phyloP scores from a whole-genome alignment of 2,888 invertebrate species.

The Peribatodes rhomboidaria region DNA sequence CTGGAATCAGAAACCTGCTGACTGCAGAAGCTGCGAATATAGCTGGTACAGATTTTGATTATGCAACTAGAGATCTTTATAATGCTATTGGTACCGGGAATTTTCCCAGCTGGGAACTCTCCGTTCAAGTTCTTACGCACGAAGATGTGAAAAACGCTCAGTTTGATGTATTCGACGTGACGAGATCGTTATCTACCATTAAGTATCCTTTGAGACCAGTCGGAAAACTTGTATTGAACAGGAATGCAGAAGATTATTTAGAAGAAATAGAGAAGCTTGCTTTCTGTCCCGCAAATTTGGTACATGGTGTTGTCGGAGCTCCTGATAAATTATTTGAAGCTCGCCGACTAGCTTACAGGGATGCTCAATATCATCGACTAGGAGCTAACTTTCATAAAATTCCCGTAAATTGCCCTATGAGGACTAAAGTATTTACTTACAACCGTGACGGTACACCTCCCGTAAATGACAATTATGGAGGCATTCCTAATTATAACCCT shows the following conservation, averaged over 20 bases:
- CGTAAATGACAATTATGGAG: conserved; percentile 72
- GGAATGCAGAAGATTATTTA: neutral
- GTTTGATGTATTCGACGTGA: neutral
- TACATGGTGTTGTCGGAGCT: conserved; percentile 95
- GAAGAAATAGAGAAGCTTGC: conserved; percentile 94
- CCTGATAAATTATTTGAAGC: conserved; percentile 96
- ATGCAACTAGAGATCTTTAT: conserved; percentile 93
- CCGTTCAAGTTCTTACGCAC: neutral
- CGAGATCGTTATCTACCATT: neutral
- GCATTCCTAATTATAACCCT: conserved; percentile 97
- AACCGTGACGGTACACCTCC: neutral
- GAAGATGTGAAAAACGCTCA: neutral
- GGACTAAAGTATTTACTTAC: conserved; percentile 53
- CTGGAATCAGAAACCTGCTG: neutral
- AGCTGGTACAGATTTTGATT: conserved; percentile 82
- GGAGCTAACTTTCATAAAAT: conserved; percentile 96
- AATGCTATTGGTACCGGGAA: conserved; percentile 91
- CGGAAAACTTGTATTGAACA: neutral
- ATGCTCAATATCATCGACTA: conserved; percentile 94
- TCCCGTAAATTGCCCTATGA: conserved; percentile 96
- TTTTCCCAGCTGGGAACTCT: conserved; percentile 52
- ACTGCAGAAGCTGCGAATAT: neutral
- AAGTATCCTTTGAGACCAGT: neutral
- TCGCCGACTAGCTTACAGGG: conserved; percentile 93
- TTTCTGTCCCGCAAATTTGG: conserved; percentile 94